Conservation (phyloP, 2,113 vertebrate genomes). For the Eretmochelys imbricata region DNA sequence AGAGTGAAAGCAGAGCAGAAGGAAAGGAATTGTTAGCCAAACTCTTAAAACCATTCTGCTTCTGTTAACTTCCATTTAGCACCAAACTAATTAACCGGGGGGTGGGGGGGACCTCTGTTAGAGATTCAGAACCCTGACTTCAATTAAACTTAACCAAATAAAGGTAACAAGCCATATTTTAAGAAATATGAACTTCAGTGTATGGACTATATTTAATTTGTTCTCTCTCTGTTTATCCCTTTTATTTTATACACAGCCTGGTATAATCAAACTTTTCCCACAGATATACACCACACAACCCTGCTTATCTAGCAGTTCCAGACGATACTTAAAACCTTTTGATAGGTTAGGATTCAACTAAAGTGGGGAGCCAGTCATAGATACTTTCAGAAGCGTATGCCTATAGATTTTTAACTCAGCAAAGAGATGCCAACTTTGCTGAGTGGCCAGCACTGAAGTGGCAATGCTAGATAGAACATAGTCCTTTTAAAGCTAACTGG, state of each 20-base stretch:
- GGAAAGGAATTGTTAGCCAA: rapidly evolving
- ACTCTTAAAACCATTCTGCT: neutral
- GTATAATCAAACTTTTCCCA: neutral
- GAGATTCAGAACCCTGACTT: too few species aligned
- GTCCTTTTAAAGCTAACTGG: neutral
- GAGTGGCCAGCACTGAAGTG: neutral
- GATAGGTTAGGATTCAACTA: neutral
- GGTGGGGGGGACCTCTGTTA: too few species aligned
- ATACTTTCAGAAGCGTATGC: neutral
- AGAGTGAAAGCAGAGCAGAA: conserved; percentile 22
- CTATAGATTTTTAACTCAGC: neutral
- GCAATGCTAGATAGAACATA: neutral
- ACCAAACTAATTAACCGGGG: too few species aligned
- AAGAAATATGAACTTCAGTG: neutral
- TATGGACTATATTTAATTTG: neutral
- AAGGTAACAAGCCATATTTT: neutral
- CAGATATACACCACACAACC: neutral
- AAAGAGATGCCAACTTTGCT: neutral
- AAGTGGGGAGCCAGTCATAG: too few species aligned
- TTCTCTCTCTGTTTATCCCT: neutral
- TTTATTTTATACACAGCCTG: rapidly evolving
- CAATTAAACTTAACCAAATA: neutral
- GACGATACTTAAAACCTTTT: neutral
- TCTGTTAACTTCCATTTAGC: too few species aligned
- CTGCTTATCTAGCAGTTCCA: neutral